Conservation (phyloP, 2,113 vertebrate species). For the Meriones unguiculatus region DNA sequence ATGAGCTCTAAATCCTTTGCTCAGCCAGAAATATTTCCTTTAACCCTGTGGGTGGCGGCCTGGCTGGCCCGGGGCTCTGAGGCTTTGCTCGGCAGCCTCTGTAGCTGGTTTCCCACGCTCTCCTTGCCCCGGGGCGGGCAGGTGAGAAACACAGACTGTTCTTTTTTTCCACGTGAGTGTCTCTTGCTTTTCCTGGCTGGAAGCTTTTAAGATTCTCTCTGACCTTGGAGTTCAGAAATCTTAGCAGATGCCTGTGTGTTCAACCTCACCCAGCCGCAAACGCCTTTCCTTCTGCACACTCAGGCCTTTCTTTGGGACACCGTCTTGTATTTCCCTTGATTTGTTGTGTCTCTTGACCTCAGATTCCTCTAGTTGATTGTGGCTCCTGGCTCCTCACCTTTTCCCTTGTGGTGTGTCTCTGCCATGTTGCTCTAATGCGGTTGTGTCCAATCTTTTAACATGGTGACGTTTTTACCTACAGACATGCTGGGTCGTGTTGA, state of each 20-base stretch:
- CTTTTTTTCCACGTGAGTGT: background rate
- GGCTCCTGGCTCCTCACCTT: background rate
- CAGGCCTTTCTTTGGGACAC: background rate
- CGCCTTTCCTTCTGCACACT: background rate
- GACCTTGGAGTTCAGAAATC: slow-evolving; percentile 44
- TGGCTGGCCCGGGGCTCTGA: background rate
- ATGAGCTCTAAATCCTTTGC: background rate
- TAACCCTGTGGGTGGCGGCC: background rate
- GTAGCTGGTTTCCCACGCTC: slow-evolving; percentile 33
- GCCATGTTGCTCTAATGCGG: background rate
- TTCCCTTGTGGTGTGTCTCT: background rate
- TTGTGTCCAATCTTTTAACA: background rate
- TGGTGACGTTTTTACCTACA: background rate
- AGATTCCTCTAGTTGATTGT: background rate
- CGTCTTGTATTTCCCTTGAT: background rate
- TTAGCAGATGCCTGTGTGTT: background rate
- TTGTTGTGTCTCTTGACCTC: slow-evolving; percentile 1
- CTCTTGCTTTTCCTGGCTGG: slow-evolving; percentile 35
- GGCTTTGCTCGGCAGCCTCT: background rate
- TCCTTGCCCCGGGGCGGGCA: background rate
- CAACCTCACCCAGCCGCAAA: background rate
- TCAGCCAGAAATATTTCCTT: background rate
- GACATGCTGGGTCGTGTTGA: background rate
- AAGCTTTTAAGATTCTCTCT: slow-evolving; percentile 23
- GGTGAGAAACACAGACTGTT: slow-evolving; percentile 31